Evolutionary conservation across 2,888 invertebrate genomes (phyloP), one percentile per base, ranked within the genome.

Genomic region (Caenorhabditis sp.): DNA sequence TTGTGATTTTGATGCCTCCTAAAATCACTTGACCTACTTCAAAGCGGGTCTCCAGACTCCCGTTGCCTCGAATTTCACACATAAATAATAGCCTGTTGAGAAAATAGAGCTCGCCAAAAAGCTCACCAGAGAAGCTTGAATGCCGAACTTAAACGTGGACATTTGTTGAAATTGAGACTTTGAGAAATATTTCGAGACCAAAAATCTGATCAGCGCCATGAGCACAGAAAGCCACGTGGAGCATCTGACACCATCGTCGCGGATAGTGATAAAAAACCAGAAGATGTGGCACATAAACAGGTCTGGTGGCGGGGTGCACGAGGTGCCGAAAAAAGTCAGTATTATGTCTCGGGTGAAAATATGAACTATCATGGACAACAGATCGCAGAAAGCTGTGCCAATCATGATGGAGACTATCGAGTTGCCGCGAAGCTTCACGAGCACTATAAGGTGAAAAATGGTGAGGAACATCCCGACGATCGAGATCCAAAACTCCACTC

Each of bases 181-280:
- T 0, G 64, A 47, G 7, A 31, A 64, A 26, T 64, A 31, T 8
- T 31, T 47, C 19, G 31, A 47, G 1, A 64, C 64, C 2, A 64
- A 12, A 22, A 22, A 64, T 41, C 64, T 31, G n/a, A n/a, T n/a
- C n/a, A 47, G 19, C 5, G 74, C 63, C 74, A 74, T 74, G 1
- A 49, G 24, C 6, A 74, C 74, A 16, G 28, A 16, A 8, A 64
- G 63, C 74, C 74, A 74, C 8, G 74, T 74, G 16, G 74, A 74
- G 19, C 51, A 51, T 54, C 74, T 24, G n/a, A 54, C 26, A 28
- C 63, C 63, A 5, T 54, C 28, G 41, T 74, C 74, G 14, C 63
- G 74, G 22, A 74, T 47, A 0, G 44, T 12, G n/a, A 58, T 28
- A 0, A 70, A 16, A 14, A 58, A 8, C 19, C 22, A 58, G 44